A percentile compares a stretch with the other conserved stretches of the same genome.
phyloP scores from a whole-genome alignment of 2,888 invertebrate species.

The Cosmopolites sordidus region DNA sequence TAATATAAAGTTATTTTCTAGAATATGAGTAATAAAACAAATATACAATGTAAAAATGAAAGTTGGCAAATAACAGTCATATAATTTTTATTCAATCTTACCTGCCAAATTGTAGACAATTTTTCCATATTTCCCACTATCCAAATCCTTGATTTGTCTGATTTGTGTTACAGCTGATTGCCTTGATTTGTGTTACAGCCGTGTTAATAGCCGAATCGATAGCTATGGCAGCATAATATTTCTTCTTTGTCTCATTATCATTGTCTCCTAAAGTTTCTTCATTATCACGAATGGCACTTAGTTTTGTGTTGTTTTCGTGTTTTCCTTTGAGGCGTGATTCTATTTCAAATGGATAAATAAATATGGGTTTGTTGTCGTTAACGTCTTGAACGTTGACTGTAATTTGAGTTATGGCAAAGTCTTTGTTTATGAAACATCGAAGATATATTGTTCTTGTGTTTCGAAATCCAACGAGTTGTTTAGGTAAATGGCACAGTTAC shows the following conservation, averaged over 20 bases:
- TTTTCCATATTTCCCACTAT: constrained; percentile 78
- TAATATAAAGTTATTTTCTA: too few relatives aligned
- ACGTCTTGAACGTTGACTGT: constrained; percentile 80
- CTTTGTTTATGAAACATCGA: constrained; percentile 78
- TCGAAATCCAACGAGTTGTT: constrained; percentile 77
- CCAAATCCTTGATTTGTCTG: constrained; percentile 77
- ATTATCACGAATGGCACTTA: too few relatives aligned
- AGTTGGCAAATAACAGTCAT: too few relatives aligned
- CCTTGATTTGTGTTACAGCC: constrained; percentile 75
- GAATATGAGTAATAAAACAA: too few relatives aligned
- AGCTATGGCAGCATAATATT: constrained; percentile 77
- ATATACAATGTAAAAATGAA: too few relatives aligned
- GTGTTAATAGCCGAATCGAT: constrained; percentile 70
- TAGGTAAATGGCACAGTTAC: constrained; percentile 78
- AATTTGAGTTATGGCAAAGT: constrained; percentile 68
- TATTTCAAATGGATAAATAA: constrained; percentile 58
- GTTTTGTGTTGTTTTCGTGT: not conserved
- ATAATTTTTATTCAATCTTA: too few relatives aligned
- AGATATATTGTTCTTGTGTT: constrained; percentile 63
- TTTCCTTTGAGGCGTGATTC: not conserved
- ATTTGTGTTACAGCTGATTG: too few relatives aligned
- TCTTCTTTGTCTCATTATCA: constrained; percentile 47
- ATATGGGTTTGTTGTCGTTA: constrained; percentile 85
- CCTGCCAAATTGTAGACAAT: constrained; percentile 60
- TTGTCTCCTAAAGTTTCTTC: too few relatives aligned